These are phyloP conservation scores for Dryomyza anilis DNA, from an alignment of 2,888 invertebrate genomes.

Conservation along the genomic window DNA sequence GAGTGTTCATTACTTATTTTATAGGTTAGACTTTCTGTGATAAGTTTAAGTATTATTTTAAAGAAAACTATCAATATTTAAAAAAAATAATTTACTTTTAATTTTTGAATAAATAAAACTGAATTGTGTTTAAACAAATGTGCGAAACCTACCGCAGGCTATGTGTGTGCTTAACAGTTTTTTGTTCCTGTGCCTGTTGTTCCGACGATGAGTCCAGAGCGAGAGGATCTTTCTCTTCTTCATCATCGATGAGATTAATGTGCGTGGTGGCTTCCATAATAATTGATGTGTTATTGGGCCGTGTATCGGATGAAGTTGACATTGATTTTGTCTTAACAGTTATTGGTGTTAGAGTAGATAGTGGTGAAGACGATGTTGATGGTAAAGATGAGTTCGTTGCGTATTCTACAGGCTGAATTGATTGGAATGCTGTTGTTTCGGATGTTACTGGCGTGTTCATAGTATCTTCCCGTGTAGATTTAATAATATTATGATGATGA, in stretches of 20 bases:
- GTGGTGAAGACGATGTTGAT: too few relatives aligned
- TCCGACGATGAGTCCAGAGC: conserved; percentile 50
- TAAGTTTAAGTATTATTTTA: too few relatives aligned
- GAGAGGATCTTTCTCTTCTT: conserved; percentile 58
- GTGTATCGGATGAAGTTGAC: conserved; percentile 32
- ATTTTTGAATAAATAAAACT: background rate
- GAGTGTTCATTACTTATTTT: too few relatives aligned
- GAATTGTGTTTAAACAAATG: background rate
- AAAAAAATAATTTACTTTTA: too few relatives aligned
- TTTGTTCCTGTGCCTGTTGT: conserved; percentile 29
- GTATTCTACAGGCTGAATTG: conserved; percentile 37
- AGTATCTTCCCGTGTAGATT: conserved; percentile 24
- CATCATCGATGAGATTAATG: conserved; percentile 54
- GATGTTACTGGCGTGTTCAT: conserved; percentile 32
- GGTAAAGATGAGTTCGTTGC: conserved; percentile 28
- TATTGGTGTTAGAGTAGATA: conserved; percentile 3
- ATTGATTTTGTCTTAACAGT: conserved; percentile 33
- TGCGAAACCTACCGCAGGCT: conserved; percentile 62
- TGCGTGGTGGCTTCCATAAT: conserved; percentile 51
- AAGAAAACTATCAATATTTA: too few relatives aligned
- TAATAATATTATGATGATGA: conserved; percentile 20
- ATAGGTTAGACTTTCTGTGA: too few relatives aligned
- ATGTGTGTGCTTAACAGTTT: conserved; percentile 70
- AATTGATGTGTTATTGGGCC: conserved; percentile 28
- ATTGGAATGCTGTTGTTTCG: conserved; percentile 29